phyloP scores from a whole-genome alignment of 2,113 vertebrate species.

The Salvelinus alpinus region DNA sequence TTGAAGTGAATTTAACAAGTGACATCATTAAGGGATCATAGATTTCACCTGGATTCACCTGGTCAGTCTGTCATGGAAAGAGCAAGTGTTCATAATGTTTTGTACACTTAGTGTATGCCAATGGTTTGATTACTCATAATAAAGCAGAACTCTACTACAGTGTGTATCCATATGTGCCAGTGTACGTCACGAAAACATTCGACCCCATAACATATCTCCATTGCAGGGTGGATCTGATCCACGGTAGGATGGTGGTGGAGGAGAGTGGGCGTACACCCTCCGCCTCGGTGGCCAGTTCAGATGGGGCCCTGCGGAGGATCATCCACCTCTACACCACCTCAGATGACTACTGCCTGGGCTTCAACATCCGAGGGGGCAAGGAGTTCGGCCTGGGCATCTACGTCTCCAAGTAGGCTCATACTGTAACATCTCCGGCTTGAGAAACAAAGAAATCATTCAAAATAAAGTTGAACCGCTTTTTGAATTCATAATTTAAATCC shows the following conservation, averaged over 20 bases:
- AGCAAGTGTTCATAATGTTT: too few species aligned
- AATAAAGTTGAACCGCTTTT: not conserved
- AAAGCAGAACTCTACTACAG: not conserved
- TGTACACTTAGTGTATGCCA: not conserved
- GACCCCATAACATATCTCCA: not conserved
- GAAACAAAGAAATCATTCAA: too few species aligned
- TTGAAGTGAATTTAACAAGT: too few species aligned
- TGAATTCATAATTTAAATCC: not conserved
- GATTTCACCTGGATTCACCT: too few species aligned
- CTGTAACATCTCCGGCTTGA: too few species aligned
- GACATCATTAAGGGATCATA: too few species aligned
- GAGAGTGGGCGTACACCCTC: conserved; percentile 78
- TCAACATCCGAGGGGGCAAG: conserved; percentile 92
- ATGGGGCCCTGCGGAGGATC: conserved; percentile 77
- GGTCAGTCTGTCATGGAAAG: too few species aligned
- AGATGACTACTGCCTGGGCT: conserved; percentile 91
- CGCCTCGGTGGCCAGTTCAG: conserved; percentile 76
- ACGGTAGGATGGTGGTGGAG: conserved; percentile 87
- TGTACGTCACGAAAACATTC: not conserved
- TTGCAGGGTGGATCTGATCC: conserved; percentile 88
- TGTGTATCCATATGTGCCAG: not conserved
- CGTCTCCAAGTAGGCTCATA: conserved; percentile 83
- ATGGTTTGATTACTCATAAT: too few species aligned
- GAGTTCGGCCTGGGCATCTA: conserved; percentile 96
- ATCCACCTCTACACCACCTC: conserved; percentile 93